Percentiles rank a stretch among this genome's conserved stretches.
Conservation (phyloP, 2,797 vertebrate species). For the Siniperca undulata region DNA sequence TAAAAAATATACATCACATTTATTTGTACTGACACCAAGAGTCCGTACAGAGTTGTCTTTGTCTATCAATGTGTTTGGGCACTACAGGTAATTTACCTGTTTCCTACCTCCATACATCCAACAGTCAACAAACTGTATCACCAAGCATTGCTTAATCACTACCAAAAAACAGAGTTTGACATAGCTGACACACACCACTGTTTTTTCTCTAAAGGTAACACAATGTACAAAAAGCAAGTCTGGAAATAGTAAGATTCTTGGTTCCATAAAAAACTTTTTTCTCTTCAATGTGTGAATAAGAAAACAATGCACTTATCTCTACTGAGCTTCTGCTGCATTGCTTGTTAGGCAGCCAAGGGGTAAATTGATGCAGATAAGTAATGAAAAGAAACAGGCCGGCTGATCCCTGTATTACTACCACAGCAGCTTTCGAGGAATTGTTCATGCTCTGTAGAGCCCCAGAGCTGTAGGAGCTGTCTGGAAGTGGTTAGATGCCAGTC, state of each 20-base stretch:
- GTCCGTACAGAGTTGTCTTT: constrained; percentile 82
- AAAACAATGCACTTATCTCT: constrained; percentile 89
- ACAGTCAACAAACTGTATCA: constrained; percentile 74
- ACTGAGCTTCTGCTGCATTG: constrained; percentile 81
- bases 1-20: constrained; percentile 91
- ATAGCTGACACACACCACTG: constrained; percentile 82
- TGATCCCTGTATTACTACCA: constrained; percentile 76
- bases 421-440: constrained; percentile 76
- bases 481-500: constrained; percentile 71
- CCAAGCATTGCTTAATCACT: constrained; percentile 77
- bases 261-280: constrained; percentile 84
- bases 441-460: constrained; percentile 68
- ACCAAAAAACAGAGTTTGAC: constrained; percentile 83
- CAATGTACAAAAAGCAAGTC: constrained; percentile 89
- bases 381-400: constrained; percentile 78
- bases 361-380: constrained; percentile 81
- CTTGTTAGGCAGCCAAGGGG: constrained; percentile 82
- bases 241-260: constrained; percentile 86
- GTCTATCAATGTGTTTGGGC: constrained; percentile 78
- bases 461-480: constrained; percentile 62
- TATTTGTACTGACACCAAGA: constrained; percentile 85
- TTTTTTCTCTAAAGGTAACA: constrained; percentile 87
- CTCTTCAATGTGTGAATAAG: constrained; percentile 79
- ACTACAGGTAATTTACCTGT: constrained; percentile 70
- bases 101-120: constrained; percentile 77